A percentile compares a stretch with the other conserved stretches of the same genome.
Evolutionary conservation across 2,113 vertebrate genomes (phyloP).

Genomic region (Bos indicus): DNA sequence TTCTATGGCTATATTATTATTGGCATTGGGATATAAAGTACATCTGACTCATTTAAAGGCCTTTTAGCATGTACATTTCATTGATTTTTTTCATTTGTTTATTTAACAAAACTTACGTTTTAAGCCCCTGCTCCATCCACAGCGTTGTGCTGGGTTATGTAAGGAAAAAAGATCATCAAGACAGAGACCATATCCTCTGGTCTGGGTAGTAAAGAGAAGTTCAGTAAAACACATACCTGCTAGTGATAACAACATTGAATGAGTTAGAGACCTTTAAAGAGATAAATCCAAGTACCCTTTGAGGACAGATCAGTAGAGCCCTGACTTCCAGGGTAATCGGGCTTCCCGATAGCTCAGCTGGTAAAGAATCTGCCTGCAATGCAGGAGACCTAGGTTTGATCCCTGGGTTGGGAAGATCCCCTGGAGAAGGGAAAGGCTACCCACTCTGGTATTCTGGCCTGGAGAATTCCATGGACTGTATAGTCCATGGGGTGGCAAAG

Average conservation of each 20-base stretch:
- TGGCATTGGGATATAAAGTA: background rate
- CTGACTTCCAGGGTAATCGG: background rate
- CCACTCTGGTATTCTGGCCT: background rate
- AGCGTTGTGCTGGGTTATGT: background rate
- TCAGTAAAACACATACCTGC: background rate
- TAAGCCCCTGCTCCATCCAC: background rate
- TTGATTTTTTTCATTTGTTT: background rate
- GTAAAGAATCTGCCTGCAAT: background rate
- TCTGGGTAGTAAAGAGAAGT: background rate
- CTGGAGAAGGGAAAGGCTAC: background rate
- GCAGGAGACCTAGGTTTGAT: background rate
- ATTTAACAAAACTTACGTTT: background rate
- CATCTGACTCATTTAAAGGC: background rate
- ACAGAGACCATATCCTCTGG: background rate
- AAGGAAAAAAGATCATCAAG: background rate
- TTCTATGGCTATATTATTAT: background rate
- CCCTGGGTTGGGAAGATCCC: background rate
- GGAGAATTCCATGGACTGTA: background rate
- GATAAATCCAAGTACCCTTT: background rate
- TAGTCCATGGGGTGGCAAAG: background rate
- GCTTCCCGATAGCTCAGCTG: background rate
- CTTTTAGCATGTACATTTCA: background rate
- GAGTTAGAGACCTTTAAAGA: background rate
- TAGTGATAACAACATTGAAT: background rate
- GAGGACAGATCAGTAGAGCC: background rate